Evolutionary conservation across 2,888 invertebrate species (phyloP).

Genomic region (Fragum whitleyi): DNA sequence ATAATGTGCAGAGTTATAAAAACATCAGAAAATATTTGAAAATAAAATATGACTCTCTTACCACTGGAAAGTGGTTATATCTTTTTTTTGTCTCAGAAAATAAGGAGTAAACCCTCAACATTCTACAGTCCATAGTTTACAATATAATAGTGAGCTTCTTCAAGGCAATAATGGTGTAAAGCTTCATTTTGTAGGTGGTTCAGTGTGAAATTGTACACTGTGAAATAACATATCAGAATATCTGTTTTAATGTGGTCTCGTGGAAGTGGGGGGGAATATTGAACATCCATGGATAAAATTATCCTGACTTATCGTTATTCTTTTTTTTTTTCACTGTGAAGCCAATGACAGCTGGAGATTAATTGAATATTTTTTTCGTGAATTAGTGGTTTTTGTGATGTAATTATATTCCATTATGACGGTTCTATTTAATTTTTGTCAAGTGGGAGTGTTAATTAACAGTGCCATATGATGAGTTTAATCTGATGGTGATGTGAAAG

Average conservation of each 20-base stretch:
- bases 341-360: background rate
- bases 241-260: constrained; percentile 1
- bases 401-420: background rate
- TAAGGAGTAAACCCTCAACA: too few relatives aligned
- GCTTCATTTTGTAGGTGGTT: background rate
- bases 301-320: background rate
- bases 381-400: background rate
- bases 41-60: too few relatives aligned
- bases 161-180: background rate
- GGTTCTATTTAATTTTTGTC: background rate
- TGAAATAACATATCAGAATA: constrained; percentile 1
- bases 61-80: too few relatives aligned
- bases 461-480: background rate
- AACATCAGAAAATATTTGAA: background rate
- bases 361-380: background rate
- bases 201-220: constrained; percentile 1
- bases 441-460: background rate
- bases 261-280: background rate
- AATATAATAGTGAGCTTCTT: background rate
- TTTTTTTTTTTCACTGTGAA: background rate
- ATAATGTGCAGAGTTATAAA: background rate
- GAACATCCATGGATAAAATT: background rate
- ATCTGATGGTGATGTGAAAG: background rate
- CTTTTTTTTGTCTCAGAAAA: too few relatives aligned
- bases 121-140: constrained; percentile 4